Base-by-base conservation (phyloP, 64 coral and sea anemone species). In the Exaiptasia diaphana region DNA sequence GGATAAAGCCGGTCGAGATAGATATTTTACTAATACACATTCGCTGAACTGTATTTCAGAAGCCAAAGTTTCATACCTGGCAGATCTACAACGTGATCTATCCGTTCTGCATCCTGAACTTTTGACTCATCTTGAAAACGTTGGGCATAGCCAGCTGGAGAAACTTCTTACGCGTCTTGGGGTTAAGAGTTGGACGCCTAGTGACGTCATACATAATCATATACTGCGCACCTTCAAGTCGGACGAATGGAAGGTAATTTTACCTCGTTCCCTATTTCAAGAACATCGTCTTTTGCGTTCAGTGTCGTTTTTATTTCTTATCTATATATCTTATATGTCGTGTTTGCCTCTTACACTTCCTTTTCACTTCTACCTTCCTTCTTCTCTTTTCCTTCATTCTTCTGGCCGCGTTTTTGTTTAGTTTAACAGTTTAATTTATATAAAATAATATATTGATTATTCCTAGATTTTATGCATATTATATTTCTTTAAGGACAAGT, bases 171-270 rank as follows among this genome's bases (percentile, higher is more conserved):
- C 74, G 15, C 86, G 83, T 20, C 64, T 96, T 11, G 86, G 87
- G 6, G 93, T 96, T 15, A 96, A 82, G 23, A 77, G 44, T 12
- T 90, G 76, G 55, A 86, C 74, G 13, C 48, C 93, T 29, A 85
- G 64, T 73, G 93, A 96, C 25, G 67, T 96, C 22, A 76, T 96
- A 36, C 73, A 96, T 58, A 85, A 77, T 24, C 93, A 96, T 21
- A 96, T 96, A 40, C 50, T 96, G 11, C 93, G 86, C 14, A 86
- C 76, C 43, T 68, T 93, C 2, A 87, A 87, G 30, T 93, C 90
- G 14, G 60, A 77, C 24, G 82, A 76, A 9, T 93, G 90, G 90
- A 87, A 93, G 90, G 90, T 93, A 70, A 29, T 9, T 22, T 46
- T 39, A 20, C 31, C 2, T 38, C 42, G 26, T 10, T 53, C 0